Conservation (phyloP, 2,888 invertebrate genomes). For the Lumbricus terrestris region DNA sequence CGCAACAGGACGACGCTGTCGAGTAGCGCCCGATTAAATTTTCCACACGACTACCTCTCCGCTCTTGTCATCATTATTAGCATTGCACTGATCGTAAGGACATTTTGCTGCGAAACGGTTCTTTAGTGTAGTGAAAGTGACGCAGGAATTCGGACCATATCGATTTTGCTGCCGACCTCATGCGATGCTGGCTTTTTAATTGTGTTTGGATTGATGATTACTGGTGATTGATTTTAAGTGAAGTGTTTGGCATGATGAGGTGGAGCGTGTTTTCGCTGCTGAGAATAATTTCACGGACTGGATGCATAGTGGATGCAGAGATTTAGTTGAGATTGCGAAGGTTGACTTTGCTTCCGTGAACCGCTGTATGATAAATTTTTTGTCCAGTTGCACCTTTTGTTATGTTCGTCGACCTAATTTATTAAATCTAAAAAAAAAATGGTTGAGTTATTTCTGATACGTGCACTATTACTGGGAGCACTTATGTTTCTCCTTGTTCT, state of each 20-base stretch:
- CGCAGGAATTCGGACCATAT: background rate
- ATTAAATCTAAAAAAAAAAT: background rate
- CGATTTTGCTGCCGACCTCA: background rate
- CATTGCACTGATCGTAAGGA: background rate
- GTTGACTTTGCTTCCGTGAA: background rate
- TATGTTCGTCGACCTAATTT: background rate
- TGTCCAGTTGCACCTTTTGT: background rate
- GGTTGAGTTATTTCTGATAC: background rate
- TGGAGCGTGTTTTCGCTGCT: background rate
- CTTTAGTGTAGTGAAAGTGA: background rate
- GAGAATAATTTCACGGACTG: background rate
- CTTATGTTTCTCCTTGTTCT: too few relatives aligned
- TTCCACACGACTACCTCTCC: background rate
- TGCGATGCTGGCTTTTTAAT: background rate
- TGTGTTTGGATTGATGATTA: background rate
- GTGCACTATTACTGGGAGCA: too few relatives aligned
- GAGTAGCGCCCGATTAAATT: background rate
- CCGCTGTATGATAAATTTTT: background rate
- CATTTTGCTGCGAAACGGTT: background rate
- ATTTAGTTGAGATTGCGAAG: background rate
- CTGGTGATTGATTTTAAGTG: background rate
- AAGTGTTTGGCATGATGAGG: background rate
- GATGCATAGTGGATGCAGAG: background rate
- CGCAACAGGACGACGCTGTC: background rate
- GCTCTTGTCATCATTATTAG: constrained; percentile 3